These are phyloP conservation scores for Myotis brandtii DNA, from an alignment of 2,113 vertebrate genomes.

Conservation along the genomic window DNA sequence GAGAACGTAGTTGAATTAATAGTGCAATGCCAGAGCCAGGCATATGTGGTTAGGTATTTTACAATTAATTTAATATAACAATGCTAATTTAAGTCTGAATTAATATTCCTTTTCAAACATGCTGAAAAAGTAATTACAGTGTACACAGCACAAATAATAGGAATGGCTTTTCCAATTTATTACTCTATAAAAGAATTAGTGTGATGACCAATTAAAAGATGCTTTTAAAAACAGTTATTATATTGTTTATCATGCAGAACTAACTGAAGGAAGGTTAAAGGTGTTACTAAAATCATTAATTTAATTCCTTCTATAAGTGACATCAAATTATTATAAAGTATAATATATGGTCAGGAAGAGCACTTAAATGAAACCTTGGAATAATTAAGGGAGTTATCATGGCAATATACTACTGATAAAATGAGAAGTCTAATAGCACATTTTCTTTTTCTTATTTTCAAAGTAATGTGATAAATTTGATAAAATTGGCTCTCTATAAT, in stretches of 20 bases:
- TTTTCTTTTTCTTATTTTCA: slow-evolving; percentile 82
- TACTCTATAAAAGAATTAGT: slow-evolving; percentile 85
- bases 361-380: slow-evolving; percentile 83
- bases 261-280: slow-evolving; percentile 84
- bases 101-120: slow-evolving; percentile 79
- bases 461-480: slow-evolving; percentile 73
- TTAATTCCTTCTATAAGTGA: slow-evolving; percentile 84
- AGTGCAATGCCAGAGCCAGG: not conserved
- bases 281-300: slow-evolving; percentile 88
- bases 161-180: slow-evolving; percentile 79
- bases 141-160: slow-evolving; percentile 79
- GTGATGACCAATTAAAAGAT: slow-evolving; percentile 85
- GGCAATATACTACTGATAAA: slow-evolving; percentile 80
- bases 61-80: slow-evolving; percentile 68
- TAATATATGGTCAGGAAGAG: slow-evolving; percentile 82
- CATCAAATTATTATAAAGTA: slow-evolving; percentile 87
- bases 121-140: slow-evolving; percentile 79
- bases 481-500: not conserved
- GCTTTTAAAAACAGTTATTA: slow-evolving; percentile 82
- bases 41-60: slow-evolving; percentile 57
- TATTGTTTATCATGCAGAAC: slow-evolving; percentile 82
- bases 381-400: slow-evolving; percentile 80
- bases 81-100: slow-evolving; percentile 77
- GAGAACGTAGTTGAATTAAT: slow-evolving; percentile 22
- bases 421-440: slow-evolving; percentile 72